phyloP scores from a whole-genome alignment of 2,797 vertebrate species.

The Anniella stebbinsi region DNA sequence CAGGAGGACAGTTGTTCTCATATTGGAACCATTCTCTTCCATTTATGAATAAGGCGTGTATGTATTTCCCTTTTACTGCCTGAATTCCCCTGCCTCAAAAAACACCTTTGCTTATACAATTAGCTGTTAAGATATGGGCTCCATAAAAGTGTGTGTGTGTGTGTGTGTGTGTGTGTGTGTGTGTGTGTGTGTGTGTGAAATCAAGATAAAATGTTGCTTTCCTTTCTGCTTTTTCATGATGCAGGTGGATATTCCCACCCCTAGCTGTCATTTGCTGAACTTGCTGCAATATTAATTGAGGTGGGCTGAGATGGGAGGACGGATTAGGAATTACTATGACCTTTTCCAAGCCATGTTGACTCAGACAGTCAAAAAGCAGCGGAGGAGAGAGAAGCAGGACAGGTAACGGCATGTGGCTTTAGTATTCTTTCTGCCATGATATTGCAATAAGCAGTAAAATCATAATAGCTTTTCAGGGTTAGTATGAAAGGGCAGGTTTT shows the following conservation, averaged over 20 bases:
- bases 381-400: conserved; percentile 74
- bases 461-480: conserved; percentile 54
- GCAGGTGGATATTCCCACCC: conserved; percentile 28
- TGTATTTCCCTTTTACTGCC: not conserved
- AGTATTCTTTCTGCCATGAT: conserved; percentile 62
- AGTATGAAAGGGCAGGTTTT: conserved; percentile 39
- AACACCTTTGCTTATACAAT: not conserved
- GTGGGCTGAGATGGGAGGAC: conserved; percentile 53
- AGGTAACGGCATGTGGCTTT: conserved; percentile 74
- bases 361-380: conserved; percentile 73
- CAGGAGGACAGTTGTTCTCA: not conserved
- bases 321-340: conserved; percentile 74
- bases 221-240: conserved; percentile 14
- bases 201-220: not conserved
- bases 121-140: not conserved
- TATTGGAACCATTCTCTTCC: not conserved
- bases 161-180: too few relatives aligned
- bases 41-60: not conserved
- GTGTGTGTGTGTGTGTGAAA: too few relatives aligned
- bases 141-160: not conserved
- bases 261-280: conserved; percentile 63
- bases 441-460: conserved; percentile 54
- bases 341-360: conserved; percentile 70
- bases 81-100: too few relatives aligned
- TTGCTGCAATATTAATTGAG: conserved; percentile 72